Evolutionary conservation across 2,797 vertebrate genomes (phyloP), one percentile per base, ranked within the genome.

Genomic region (Lutra lutra): DNA sequence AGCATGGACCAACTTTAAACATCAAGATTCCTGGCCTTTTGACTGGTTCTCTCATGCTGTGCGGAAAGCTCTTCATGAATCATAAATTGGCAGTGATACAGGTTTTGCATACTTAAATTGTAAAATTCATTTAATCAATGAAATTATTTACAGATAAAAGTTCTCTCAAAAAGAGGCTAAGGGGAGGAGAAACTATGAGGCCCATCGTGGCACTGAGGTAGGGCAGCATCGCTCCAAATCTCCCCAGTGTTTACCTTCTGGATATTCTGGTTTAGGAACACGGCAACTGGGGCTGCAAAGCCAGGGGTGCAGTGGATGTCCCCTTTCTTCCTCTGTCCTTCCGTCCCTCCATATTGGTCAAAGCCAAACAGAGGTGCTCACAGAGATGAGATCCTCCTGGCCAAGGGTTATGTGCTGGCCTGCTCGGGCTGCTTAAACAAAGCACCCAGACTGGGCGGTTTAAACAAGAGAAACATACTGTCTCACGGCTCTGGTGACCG

Each of bases 251-350:
- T 32, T 2, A 14, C 5, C 27, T 6, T 23, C 48, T 8, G 27
- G 14, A 25, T 13, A 25, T 4, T 64, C 54, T 43, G 29, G 20
- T 29, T 20, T n/a, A 14, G 7, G 40, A 14, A 27, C 32, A 54
- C 35, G 38, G 64, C 40, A 38, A 46, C 54, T 27, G 3, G 77
- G 25, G 23, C 14, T 32, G 8, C 20, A 75, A 58, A 64, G 83
- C 38, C 46, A 72, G 23, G 27, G 2, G 1, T 2, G 8, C 18
- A 4, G 9, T 8, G 13, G 23, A 6, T 3, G 9, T 17, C 6
- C 13, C 56, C 27, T 40, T 8, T 13, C 20, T 38, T 15, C 58
- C 2, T 40, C 2, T 17, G 35, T n/a, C 54, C 7, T 15, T 25
- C 25, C 5, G 20, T 78, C 83, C 40, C 40, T 86, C 77, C 51